phyloP scores from a whole-genome alignment of 1,140 invertebrate species.

The Pararge aegeria region DNA sequence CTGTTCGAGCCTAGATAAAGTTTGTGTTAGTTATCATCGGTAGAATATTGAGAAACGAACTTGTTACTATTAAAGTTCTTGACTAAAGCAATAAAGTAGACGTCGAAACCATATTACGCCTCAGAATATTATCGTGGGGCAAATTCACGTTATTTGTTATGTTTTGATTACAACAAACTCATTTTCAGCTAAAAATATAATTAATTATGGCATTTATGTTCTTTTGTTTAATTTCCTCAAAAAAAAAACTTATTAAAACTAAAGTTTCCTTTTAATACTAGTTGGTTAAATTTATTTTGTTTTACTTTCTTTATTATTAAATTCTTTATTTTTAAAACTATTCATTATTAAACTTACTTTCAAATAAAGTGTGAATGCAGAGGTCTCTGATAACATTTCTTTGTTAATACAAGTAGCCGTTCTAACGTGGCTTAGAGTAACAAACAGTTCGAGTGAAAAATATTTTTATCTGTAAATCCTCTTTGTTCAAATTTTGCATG shows the following conservation, averaged over 20 bases:
- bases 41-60: conserved; percentile 9
- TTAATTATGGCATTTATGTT: no score
- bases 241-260: no score
- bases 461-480: not conserved
- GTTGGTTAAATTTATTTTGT: no score
- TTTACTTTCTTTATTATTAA: no score
- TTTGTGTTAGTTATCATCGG: conserved; percentile 5
- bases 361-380: no score
- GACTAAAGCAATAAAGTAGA: conserved; percentile 10
- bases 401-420: not conserved
- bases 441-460: not conserved
- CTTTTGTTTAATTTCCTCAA: no score
- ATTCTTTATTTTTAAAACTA: no score
- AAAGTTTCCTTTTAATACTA: no score
- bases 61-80: conserved; percentile 4
- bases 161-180: conserved; percentile 10
- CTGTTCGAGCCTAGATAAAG: not conserved
- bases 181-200: not conserved
- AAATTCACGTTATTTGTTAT: not conserved
- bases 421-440: not conserved
- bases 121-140: not conserved
- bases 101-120: not conserved
- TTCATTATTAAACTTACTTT: no score
- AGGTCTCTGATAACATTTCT: not conserved
- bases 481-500: no score